Conservation (phyloP, 2,888 invertebrate species). For the Chrysomela aeneicollis region DNA sequence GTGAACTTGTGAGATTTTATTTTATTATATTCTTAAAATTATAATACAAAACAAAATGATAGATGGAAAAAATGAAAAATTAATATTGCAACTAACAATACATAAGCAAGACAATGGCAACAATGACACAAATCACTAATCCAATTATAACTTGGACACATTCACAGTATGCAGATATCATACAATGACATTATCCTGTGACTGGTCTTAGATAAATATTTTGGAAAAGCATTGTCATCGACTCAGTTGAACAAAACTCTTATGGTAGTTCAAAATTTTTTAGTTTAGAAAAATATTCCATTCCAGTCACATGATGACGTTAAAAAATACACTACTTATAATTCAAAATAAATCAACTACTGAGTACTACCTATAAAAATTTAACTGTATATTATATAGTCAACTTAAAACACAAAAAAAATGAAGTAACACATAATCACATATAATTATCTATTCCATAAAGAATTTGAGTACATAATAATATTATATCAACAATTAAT, state of each 20-base stretch:
- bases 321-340: constrained; percentile 6
- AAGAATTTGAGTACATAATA: constrained; percentile 12
- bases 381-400: constrained; percentile 24
- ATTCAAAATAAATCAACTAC: constrained; percentile 24
- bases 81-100: constrained; percentile 48
- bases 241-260: too few species aligned
- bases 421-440: constrained; percentile 32
- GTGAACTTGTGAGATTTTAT: not conserved
- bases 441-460: constrained; percentile 23
- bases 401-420: constrained; percentile 28
- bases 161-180: constrained; percentile 33
- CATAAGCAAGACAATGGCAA: constrained; percentile 55
- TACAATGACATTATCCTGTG: constrained; percentile 3
- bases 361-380: constrained; percentile 28
- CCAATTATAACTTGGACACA: constrained; percentile 45
- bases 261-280: too few species aligned
- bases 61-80: constrained; percentile 44
- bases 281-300: not conserved
- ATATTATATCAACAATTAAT: not conserved
- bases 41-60: constrained; percentile 49
- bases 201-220: not conserved
- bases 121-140: constrained; percentile 48
- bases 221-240: too few species aligned
- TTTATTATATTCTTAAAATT: constrained; percentile 45
- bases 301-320: not conserved